phyloP scores from a whole-genome alignment of 2,888 invertebrate genomes.

The Harmothoe impar region DNA sequence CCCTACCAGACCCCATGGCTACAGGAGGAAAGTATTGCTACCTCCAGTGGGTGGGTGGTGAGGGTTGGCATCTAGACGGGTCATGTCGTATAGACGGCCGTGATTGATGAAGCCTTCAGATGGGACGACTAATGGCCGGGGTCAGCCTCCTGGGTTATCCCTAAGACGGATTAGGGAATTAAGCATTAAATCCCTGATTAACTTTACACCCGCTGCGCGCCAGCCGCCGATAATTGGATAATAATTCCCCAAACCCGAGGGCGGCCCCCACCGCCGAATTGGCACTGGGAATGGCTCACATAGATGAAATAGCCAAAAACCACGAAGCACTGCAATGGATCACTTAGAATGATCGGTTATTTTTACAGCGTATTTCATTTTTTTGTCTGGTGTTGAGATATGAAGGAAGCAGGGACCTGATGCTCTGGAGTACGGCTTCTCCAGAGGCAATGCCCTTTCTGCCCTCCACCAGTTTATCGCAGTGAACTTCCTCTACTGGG shows the following conservation, averaged over 20 bases:
- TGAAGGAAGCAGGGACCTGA: too few relatives aligned
- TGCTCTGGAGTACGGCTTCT: too few relatives aligned
- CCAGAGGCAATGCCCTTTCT: not conserved
- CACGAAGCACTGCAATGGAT: not conserved
- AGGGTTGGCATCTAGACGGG: not conserved
- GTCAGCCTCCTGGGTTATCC: constrained; percentile 26
- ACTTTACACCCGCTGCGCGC: not conserved
- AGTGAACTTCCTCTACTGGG: not conserved
- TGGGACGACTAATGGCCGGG: constrained; percentile 4
- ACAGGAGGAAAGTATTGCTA: too few relatives aligned
- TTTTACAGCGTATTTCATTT: not conserved
- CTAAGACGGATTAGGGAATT: constrained; percentile 39
- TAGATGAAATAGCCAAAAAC: not conserved
- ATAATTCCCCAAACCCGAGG: not conserved
- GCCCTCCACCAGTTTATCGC: not conserved
- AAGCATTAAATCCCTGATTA: constrained; percentile 45
- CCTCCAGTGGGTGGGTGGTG: too few relatives aligned
- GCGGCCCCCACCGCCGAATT: not conserved
- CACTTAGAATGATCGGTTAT: constrained; percentile 24
- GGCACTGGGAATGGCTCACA: not conserved
- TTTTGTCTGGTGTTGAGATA: too few relatives aligned
- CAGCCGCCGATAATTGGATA: constrained; percentile 39
- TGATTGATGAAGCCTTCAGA: constrained; percentile 31
- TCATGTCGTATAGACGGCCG: not conserved
- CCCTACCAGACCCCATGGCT: too few relatives aligned